Conservation (phyloP, 2,888 invertebrate genomes). For the Peribatodes rhomboidaria region DNA sequence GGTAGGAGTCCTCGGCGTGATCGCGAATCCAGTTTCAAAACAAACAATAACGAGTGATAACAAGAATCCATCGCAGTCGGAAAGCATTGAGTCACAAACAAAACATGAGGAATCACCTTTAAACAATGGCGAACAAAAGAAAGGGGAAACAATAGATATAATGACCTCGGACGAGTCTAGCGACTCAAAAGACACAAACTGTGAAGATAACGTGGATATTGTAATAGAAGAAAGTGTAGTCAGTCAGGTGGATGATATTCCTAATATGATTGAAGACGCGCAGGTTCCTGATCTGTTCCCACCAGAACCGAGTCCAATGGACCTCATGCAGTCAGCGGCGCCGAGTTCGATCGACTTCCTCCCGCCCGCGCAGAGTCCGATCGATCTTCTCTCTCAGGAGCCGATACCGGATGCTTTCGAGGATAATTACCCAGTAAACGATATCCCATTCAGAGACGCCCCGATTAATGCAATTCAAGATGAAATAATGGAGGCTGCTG, state of each 20-base stretch:
- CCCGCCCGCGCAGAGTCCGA: background rate
- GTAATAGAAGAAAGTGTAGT: slow-evolving; percentile 63
- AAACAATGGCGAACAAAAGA: slow-evolving; percentile 61
- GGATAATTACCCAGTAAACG: slow-evolving; percentile 42
- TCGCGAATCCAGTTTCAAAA: slow-evolving; percentile 61
- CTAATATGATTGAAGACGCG: slow-evolving; percentile 6
- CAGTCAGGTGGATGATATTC: slow-evolving; percentile 17
- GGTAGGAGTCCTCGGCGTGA: slow-evolving; percentile 60
- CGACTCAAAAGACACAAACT: slow-evolving; percentile 39
- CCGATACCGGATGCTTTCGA: slow-evolving; percentile 39
- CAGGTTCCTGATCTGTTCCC: background rate
- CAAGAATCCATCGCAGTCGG: slow-evolving; percentile 50
- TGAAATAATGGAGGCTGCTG: slow-evolving; percentile 78
- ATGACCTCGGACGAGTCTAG: slow-evolving; percentile 36
- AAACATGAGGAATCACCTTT: slow-evolving; percentile 53
- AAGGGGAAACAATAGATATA: slow-evolving; percentile 50
- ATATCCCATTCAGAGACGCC: slow-evolving; percentile 56
- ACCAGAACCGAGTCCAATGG: background rate
- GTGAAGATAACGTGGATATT: slow-evolving; percentile 56
- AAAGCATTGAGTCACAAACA: slow-evolving; percentile 58
- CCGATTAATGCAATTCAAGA: slow-evolving; percentile 60
- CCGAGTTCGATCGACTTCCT: slow-evolving; percentile 12
- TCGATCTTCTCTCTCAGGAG: slow-evolving; percentile 25
- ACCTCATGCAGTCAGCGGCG: background rate
- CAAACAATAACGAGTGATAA: slow-evolving; percentile 54